phyloP scores from a whole-genome alignment of 2,888 invertebrate genomes.

The Drosophila pseudotalamancana region DNA sequence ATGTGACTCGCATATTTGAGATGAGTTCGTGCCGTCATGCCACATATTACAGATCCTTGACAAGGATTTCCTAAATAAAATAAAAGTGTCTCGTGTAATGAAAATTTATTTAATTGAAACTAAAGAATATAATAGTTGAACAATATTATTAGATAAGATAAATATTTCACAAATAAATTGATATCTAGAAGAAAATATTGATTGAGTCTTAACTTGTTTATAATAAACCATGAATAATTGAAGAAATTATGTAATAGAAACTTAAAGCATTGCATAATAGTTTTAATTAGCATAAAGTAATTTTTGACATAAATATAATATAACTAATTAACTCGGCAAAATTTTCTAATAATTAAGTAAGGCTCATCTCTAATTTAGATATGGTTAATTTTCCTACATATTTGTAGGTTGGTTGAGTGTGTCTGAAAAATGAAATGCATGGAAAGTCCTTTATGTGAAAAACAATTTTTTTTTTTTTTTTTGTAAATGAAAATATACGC shows the following conservation, averaged over 20 bases:
- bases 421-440: conserved; percentile 48
- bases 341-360: not conserved
- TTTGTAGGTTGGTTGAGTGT: conserved; percentile 30
- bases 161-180: no score
- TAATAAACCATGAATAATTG: no score
- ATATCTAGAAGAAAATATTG: no score
- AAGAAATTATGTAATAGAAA: no score
- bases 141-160: no score
- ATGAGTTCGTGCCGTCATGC: conserved; percentile 23
- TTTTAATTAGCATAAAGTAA: no score
- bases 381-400: not conserved
- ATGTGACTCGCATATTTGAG: conserved; percentile 28
- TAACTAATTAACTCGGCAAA: not conserved
- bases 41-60: not conserved
- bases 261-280: no score
- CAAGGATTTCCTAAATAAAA: not conserved
- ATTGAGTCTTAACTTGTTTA: no score
- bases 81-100: no score
- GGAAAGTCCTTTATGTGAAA: conserved; percentile 47
- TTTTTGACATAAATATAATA: not conserved
- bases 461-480: conserved; percentile 23
- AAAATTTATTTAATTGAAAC: no score
- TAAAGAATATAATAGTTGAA: no score
- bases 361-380: conserved; percentile 35
- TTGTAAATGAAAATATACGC: conserved; percentile 46